Evolutionary conservation across 92 coral and sea anemone genomes (phyloP).

Genomic region (Parazoanthus swiftii): DNA sequence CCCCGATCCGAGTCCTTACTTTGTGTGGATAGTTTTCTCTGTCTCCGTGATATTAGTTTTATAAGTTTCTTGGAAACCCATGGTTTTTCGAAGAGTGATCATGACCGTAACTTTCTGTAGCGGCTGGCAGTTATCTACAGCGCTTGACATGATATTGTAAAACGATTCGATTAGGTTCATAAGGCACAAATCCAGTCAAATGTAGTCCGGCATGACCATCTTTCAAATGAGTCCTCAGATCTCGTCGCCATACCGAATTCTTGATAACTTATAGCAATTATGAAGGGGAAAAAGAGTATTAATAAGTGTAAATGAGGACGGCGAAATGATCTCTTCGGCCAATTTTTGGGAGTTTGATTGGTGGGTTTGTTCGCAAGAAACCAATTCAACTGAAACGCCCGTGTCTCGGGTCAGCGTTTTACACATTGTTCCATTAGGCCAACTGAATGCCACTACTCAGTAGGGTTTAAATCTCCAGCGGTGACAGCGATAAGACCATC

Average conservation of each 20-base stretch:
- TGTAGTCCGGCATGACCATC: background rate
- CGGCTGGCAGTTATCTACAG: too few species aligned
- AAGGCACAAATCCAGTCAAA: background rate
- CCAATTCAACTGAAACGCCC: slow-evolving; percentile 31
- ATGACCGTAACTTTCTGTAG: background rate
- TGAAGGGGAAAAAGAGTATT: too few species aligned
- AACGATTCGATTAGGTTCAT: background rate
- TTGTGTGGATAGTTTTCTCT: background rate
- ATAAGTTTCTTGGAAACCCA: slow-evolving; percentile 32
- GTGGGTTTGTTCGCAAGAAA: slow-evolving; percentile 33
- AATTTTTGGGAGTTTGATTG: background rate
- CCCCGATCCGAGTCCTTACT: slow-evolving; percentile 47
- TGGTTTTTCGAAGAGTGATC: slow-evolving; percentile 32
- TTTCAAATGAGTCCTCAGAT: background rate
- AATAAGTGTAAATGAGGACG: too few species aligned
- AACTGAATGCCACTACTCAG: too few species aligned
- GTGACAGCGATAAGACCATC: slow-evolving; percentile 38
- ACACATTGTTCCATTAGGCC: slow-evolving; percentile 22
- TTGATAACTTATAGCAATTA: background rate
- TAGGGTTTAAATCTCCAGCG: slow-evolving; percentile 38
- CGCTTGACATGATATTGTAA: too few species aligned
- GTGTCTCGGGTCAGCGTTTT: slow-evolving; percentile 15
- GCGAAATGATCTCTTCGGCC: too few species aligned
- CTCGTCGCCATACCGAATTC: background rate
- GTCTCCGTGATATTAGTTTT: slow-evolving; percentile 25